Evolutionary conservation across 2,888 invertebrate species (phyloP), one percentile per base, ranked within the genome.

Genomic region (Hedychridium roseum): DNA sequence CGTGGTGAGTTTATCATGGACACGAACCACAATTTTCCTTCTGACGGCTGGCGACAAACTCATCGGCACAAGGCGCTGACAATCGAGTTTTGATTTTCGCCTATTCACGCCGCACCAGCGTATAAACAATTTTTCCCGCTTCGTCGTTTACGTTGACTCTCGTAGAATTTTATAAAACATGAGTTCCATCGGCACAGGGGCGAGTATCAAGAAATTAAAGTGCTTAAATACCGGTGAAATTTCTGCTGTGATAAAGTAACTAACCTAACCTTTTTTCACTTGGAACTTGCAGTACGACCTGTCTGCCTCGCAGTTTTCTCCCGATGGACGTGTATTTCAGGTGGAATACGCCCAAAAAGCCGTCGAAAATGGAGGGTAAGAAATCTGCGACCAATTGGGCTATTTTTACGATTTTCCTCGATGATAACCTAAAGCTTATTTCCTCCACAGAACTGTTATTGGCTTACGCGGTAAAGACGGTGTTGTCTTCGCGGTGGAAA

Each of bases 301-400:
- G 70, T 98, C 98, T 50, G 99, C 99, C n/a, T 97, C 99, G 30
- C 99, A 99, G 84, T 99, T 99, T 82, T 99, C 98, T 1, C 99
- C 99, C 2, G 99, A 99, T 79, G 99, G 99, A 6, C 85, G 98
- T 66, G 98, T 99, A 23, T 99, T 99, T 80, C 99, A 99, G 87
- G 96, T 99, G 1, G 99, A 99, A 83, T 99, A 99, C 82, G 99
- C 99, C 2, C 92, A 92, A 43, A 99, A 99, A 82, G 99, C 99
- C 2, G 98, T 99, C 1, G 99, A 99, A 82, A 94, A 94, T 74
- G 94, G 95, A 74, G 97, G 97, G 86, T 86, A 77, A 73, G 82
- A 79, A 12, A 15, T 40, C 6, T 45, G 17, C 1, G 9, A 4
- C 4, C 14, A 2, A 15, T n/a, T 7, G n/a, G n/a, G n/a, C n/a